phyloP scores from a whole-genome alignment of 2,888 invertebrate species.

The Noctua janthina region DNA sequence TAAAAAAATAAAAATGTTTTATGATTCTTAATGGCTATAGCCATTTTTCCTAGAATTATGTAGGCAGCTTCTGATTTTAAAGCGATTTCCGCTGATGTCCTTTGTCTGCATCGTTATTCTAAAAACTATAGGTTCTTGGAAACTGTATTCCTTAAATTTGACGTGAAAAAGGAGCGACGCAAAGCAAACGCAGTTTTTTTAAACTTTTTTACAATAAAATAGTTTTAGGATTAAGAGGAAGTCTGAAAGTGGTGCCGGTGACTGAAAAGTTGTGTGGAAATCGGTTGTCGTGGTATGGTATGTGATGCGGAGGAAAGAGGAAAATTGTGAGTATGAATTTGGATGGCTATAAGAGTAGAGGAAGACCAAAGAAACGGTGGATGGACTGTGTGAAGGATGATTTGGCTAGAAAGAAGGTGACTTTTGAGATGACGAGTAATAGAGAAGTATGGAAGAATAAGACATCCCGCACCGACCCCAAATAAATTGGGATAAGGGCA shows the following conservation, averaged over 20 bases:
- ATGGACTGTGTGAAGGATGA: background rate
- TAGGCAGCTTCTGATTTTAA: background rate
- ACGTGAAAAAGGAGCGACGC: background rate
- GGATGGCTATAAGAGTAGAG: background rate
- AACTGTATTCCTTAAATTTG: slow-evolving; percentile 6
- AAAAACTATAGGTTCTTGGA: background rate
- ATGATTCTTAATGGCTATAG: background rate
- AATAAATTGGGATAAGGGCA: background rate
- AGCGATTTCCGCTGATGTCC: background rate
- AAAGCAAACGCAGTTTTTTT: background rate
- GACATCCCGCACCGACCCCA: background rate
- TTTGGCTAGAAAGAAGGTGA: background rate
- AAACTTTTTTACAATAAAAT: background rate
- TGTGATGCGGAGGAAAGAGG: background rate
- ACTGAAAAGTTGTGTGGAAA: background rate
- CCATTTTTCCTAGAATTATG: background rate
- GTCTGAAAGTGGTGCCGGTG: background rate
- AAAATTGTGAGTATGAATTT: background rate
- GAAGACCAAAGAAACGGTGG: background rate
- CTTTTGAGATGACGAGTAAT: background rate
- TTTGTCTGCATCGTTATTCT: background rate
- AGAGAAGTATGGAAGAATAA: background rate
- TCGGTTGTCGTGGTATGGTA: background rate
- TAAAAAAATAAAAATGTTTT: background rate
- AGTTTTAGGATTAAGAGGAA: background rate